Base-by-base conservation (phyloP, 1,140 invertebrate species). In the Amyelois transitella region DNA sequence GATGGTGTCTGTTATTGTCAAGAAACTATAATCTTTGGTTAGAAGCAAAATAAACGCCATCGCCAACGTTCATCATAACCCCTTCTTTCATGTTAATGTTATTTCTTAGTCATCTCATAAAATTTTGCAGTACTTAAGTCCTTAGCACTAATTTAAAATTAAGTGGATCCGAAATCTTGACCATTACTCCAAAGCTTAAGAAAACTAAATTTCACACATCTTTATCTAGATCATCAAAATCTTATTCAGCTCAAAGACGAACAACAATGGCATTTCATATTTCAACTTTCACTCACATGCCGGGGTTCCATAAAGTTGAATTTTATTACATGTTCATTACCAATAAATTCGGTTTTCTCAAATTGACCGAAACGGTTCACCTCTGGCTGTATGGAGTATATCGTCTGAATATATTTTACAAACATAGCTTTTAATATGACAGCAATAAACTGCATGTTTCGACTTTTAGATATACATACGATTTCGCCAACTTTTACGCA, bases 251-350 rank as follows among this genome's bases (percentile, higher is more conserved):
- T 38, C 17, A 38, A 19, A n/a, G 21, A 21, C 2, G n/a, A 48
- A 48, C 43, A 19, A 18, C 20, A 48, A 19, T 48, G 18, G 20
- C 12, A 21, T 21, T 21, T 21, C 45, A 48, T 21, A 48, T 48
- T 48, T 48, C 45, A n/a, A 20, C 45, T 48, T 48, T 48, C 45
- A 48, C 45, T 48, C 8, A 48, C 45, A 48, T 48, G 45, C 21
- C 21, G 20, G 21, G n/a, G 10, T 8, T 8, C 45, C 14, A 48
- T 48, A 48, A 48, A 48, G 14, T n/a, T 19, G n/a, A 21, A 12
- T 48, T 48, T 48, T 48, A 21, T 38, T 38, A 38, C 32, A 21
- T 20, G 45, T 48, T 19, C 21, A 48, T n/a, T 19, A 48, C 45
- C 45, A 48, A 21, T 48, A 48, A 48, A 21, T 48, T 12, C n/a